Percentiles rank a stretch among this genome's conserved stretches.
phyloP scores from a whole-genome alignment of 2,888 invertebrate species.

The Phasia obesa region DNA sequence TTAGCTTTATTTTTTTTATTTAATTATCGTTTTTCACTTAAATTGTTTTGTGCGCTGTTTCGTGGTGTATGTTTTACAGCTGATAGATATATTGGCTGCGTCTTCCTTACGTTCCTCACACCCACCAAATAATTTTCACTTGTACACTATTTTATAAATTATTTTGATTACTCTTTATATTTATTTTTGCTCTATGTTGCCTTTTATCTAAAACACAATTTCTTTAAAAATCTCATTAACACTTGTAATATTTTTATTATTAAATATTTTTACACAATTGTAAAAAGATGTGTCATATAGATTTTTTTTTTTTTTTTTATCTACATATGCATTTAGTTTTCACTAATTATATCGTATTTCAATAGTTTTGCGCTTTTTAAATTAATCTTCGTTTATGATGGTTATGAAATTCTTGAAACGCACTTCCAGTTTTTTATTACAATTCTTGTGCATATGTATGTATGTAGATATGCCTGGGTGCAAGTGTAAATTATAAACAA shows the following conservation, averaged over 20 bases:
- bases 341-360: constrained; percentile 26
- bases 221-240: constrained; percentile 65
- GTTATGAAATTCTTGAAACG: constrained; percentile 76
- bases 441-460: constrained; percentile 13
- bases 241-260: constrained; percentile 49
- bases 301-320: no score
- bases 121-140: constrained; percentile 77
- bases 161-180: constrained; percentile 62
- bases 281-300: constrained; percentile 62
- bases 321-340: no score
- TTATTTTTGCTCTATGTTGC: constrained; percentile 53
- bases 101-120: constrained; percentile 75
- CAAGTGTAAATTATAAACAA: constrained; percentile 54
- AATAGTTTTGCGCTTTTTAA: constrained; percentile 33
- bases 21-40: constrained; percentile 52
- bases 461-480: constrained; percentile 20
- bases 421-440: constrained; percentile 69
- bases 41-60: constrained; percentile 39
- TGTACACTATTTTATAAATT: constrained; percentile 46
- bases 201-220: constrained; percentile 42
- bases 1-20: constrained; percentile 29
- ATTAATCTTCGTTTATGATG: neutral
- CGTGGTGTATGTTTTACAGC: constrained; percentile 39
- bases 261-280: constrained; percentile 47
- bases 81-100: constrained; percentile 57